A percentile compares a stretch with the other conserved stretches of the same genome.
These are phyloP conservation scores for Lepidocolaptes lacrymiger DNA, from an alignment of 2,797 vertebrate genomes.

Conservation along the genomic window DNA sequence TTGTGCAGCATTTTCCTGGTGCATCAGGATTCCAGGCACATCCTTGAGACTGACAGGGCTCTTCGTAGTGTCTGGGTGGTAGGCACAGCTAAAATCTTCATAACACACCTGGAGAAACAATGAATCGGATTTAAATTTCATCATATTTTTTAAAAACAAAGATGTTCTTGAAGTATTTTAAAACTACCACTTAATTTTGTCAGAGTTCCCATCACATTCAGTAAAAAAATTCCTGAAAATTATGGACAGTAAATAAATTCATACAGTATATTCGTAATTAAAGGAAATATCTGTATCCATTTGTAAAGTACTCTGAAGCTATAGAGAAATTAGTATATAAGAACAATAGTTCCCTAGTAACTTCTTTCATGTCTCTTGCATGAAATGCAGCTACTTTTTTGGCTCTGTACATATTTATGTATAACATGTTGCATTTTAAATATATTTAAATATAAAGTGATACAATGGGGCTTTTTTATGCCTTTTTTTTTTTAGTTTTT, in stretches of 20 bases:
- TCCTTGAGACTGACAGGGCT: neutral
- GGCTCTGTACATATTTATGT: neutral
- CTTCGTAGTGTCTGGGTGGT: neutral
- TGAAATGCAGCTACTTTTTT: neutral
- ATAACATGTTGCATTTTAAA: neutral
- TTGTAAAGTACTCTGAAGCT: neutral
- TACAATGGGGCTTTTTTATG: neutral
- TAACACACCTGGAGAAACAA: neutral
- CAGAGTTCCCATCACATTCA: neutral
- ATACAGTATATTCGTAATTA: neutral
- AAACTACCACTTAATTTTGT: neutral
- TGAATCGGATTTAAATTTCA: neutral
- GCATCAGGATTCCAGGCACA: neutral
- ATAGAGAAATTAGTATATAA: neutral
- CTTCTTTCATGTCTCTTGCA: neutral
- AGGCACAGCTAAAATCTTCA: neutral
- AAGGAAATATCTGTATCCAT: neutral
- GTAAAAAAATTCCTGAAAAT: neutral
- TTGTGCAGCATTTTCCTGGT: neutral
- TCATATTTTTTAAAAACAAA: neutral
- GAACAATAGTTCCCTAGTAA: neutral
- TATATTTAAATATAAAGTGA: neutral
- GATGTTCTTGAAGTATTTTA: neutral
- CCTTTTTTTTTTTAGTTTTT: neutral
- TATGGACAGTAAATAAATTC: neutral